A percentile compares a stretch with the other conserved stretches of the same genome.
These are phyloP conservation scores for Uloborus diversus DNA, from an alignment of 1,140 invertebrate species.

Conservation along the genomic window DNA sequence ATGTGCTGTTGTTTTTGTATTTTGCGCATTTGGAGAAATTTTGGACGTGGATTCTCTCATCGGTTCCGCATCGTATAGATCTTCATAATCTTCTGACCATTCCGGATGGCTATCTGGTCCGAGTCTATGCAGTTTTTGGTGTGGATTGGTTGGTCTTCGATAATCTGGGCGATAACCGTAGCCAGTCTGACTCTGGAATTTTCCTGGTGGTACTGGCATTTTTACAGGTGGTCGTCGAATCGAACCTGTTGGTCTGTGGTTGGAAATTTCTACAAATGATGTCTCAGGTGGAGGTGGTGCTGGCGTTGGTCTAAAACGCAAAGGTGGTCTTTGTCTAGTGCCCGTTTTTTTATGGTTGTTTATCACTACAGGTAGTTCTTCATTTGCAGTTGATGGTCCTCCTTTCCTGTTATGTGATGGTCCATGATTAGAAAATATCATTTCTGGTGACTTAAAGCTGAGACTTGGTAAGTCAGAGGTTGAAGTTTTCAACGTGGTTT, in stretches of 20 bases:
- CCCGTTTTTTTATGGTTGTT: constrained; percentile 46
- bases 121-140: constrained; percentile 6
- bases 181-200: constrained; percentile 17
- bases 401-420: not conserved
- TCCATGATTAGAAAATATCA: constrained; percentile 50
- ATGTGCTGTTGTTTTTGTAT: not conserved
- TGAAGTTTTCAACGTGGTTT: not conserved
- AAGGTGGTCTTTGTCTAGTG: constrained; percentile 8
- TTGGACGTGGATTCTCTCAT: not conserved
- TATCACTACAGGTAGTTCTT: constrained; percentile 26
- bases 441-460: constrained; percentile 16
- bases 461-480: not conserved
- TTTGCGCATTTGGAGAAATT: constrained; percentile 1
- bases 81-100: constrained; percentile 31
- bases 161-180: not conserved
- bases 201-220: too few species aligned
- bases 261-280: constrained; percentile 44
- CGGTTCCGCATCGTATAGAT: constrained; percentile 8
- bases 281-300: constrained; percentile 6
- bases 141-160: constrained; percentile 2
- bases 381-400: not conserved
- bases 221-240: constrained; percentile 13
- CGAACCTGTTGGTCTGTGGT: constrained; percentile 26
- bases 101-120: not conserved
- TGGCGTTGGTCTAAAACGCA: constrained; percentile 8